These are phyloP conservation scores for Meriones psammophilus DNA, from an alignment of 2,797 vertebrate genomes.

Conservation along the genomic window DNA sequence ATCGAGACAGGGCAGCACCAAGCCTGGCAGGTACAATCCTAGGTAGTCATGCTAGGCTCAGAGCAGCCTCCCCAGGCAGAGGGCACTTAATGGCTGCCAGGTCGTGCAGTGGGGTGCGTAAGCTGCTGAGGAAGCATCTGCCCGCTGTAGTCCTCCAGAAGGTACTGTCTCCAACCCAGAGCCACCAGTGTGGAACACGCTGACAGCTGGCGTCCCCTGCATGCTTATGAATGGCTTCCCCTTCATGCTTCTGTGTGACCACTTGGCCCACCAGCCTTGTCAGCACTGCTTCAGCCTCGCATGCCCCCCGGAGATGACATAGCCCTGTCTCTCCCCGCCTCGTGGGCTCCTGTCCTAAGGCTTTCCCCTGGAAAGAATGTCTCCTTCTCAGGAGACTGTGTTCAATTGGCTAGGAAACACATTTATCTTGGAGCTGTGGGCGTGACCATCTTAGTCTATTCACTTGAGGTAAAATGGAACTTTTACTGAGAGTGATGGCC, in stretches of 20 bases:
- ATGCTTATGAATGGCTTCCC: slow-evolving; percentile 61
- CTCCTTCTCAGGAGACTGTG: slow-evolving; percentile 25
- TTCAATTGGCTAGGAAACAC: slow-evolving; percentile 4
- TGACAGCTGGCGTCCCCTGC: slow-evolving; percentile 45
- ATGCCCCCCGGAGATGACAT: slow-evolving; percentile 74
- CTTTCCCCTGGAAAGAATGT: background rate
- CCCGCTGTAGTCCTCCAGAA: slow-evolving; percentile 84
- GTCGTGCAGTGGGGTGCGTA: background rate
- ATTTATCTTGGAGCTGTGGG: background rate
- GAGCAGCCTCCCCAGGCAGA: background rate
- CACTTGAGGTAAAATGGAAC: background rate
- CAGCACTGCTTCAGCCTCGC: slow-evolving; percentile 73
- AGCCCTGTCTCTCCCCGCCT: slow-evolving; percentile 62
- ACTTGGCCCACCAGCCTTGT: slow-evolving; percentile 62
- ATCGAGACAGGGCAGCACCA: background rate
- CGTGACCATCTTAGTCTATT: background rate
- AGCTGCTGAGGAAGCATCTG: slow-evolving; percentile 5
- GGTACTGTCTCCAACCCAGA: slow-evolving; percentile 85
- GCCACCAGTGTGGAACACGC: background rate
- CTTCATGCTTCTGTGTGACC: slow-evolving; percentile 69
- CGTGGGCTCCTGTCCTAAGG: slow-evolving; percentile 20
- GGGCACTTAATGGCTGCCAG: background rate
- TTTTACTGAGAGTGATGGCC: background rate
- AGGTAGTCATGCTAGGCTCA: background rate
- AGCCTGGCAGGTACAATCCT: background rate